These are phyloP conservation scores for Mirza zaza DNA, from an alignment of 2,113 vertebrate species.

Conservation along the genomic window DNA sequence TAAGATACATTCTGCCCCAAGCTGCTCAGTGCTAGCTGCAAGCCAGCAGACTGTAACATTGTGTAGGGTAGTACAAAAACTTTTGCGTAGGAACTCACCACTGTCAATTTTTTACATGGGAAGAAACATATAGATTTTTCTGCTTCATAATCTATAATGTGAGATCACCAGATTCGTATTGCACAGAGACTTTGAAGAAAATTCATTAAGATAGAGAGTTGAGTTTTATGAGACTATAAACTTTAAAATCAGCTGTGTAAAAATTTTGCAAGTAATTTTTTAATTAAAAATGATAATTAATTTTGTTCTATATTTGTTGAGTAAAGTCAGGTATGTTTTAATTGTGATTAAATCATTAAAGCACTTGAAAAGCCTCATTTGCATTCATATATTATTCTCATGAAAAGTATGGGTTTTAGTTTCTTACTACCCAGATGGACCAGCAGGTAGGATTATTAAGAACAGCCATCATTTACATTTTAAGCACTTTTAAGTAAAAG, in stretches of 20 bases:
- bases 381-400: background rate
- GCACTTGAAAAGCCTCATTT: background rate
- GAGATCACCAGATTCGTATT: background rate
- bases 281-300: background rate
- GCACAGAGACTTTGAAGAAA: background rate
- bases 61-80: background rate
- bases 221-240: background rate
- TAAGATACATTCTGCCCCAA: background rate
- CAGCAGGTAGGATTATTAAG: background rate
- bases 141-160: background rate
- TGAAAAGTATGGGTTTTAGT: background rate
- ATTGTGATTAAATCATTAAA: background rate
- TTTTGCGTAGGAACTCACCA: background rate
- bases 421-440: background rate
- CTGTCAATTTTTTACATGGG: background rate
- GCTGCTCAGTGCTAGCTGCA: rapidly evolving
- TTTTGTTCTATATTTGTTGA: background rate
- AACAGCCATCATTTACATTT: background rate
- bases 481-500: background rate
- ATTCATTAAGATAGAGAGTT: background rate
- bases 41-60: background rate
- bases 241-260: background rate
- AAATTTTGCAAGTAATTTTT: background rate
- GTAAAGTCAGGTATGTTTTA: background rate
- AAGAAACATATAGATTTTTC: background rate